These are phyloP conservation scores for Hydrotaea diabolus DNA, from an alignment of 2,888 invertebrate species.

Conservation along the genomic window DNA sequence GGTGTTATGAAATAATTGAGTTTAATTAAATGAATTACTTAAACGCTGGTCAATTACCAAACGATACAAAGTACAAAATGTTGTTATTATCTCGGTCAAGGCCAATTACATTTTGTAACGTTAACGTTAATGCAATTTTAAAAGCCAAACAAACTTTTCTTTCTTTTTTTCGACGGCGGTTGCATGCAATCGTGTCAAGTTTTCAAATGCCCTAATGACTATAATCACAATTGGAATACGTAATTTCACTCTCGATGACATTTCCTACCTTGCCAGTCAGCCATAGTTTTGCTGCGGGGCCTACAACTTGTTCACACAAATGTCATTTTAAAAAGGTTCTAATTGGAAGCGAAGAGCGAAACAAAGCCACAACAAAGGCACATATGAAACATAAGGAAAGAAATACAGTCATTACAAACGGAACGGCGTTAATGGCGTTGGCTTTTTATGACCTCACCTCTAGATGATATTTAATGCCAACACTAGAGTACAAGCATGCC, in stretches of 20 bases:
- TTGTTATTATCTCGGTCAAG: background rate
- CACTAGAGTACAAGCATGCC: background rate
- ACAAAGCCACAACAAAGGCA: background rate
- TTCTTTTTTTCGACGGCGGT: too few relatives aligned
- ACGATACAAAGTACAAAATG: too few relatives aligned
- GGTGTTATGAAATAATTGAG: too few relatives aligned
- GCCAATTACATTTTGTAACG: too few relatives aligned
- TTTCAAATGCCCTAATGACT: conserved; percentile 24
- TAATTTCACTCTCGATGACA: conserved; percentile 29
- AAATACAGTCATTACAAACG: conserved; percentile 41
- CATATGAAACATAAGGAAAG: too few relatives aligned
- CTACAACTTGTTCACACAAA: conserved; percentile 45
- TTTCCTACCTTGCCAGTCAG: background rate
- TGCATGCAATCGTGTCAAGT: conserved; percentile 7
- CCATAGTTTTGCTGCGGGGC: background rate
- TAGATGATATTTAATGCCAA: background rate
- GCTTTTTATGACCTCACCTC: background rate
- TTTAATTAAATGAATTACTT: too few relatives aligned
- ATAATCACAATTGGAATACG: conserved; percentile 9
- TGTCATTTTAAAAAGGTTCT: conserved; percentile 50
- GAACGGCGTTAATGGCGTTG: background rate
- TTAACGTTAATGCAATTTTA: too few relatives aligned
- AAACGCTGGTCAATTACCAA: too few relatives aligned
- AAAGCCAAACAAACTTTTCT: background rate
- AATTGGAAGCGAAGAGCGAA: conserved; percentile 39